These are phyloP conservation scores for Sceloporus undulatus DNA, from an alignment of 2,113 vertebrate genomes.

Conservation along the genomic window DNA sequence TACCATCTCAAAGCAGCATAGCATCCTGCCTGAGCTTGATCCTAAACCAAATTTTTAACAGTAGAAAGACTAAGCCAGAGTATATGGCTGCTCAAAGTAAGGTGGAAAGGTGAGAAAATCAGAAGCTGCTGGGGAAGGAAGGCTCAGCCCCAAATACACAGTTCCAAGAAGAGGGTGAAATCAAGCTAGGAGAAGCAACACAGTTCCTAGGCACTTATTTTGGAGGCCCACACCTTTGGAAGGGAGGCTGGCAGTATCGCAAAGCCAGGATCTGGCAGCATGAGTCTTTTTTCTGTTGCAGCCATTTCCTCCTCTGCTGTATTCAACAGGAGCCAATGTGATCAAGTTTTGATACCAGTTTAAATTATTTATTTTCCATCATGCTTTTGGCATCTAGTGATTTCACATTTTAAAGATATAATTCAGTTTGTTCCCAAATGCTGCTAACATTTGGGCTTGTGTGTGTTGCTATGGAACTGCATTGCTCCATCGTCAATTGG, in stretches of 20 bases:
- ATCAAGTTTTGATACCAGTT: not conserved
- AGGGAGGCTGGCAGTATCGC: not conserved
- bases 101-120: not conserved
- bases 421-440: not conserved
- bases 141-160: too few species aligned
- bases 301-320: not conserved
- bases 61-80: not conserved
- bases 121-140: too few species aligned
- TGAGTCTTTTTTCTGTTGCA: not conserved
- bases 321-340: not conserved
- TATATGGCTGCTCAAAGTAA: not conserved
- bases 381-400: not conserved
- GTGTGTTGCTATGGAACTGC: not conserved
- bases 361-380: not conserved
- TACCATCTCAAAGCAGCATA: too few species aligned
- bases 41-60: too few species aligned
- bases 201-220: too few species aligned
- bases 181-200: too few species aligned
- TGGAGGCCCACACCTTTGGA: too few species aligned
- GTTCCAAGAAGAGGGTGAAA: too few species aligned
- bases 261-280: not conserved
- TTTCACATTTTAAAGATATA: not conserved
- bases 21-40: too few species aligned
- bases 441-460: not conserved
- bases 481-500: not conserved